Percentiles rank a stretch among this genome's conserved stretches.
These are phyloP conservation scores for Monopis laevigella DNA, from an alignment of 2,888 invertebrate genomes.

Conservation along the genomic window DNA sequence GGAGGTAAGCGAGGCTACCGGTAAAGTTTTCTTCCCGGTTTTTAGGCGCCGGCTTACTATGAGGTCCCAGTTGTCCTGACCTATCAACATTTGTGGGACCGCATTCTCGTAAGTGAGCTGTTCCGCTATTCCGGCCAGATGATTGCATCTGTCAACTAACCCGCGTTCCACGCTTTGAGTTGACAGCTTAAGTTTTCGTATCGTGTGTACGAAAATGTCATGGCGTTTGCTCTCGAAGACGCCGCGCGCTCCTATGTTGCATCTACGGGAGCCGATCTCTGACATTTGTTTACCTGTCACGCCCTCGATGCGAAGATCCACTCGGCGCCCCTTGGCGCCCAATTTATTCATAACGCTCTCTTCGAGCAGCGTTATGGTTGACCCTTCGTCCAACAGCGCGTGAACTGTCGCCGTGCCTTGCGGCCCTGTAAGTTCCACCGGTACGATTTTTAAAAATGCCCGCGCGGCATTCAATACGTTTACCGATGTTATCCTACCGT, in stretches of 20 bases:
- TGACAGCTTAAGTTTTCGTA: neutral
- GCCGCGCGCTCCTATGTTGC: neutral
- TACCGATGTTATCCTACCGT: too few relatives aligned
- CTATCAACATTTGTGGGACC: neutral
- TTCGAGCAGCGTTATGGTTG: neutral
- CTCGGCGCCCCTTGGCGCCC: constrained; percentile 3
- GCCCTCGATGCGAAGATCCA: neutral
- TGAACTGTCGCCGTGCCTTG: neutral
- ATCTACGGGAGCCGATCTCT: neutral
- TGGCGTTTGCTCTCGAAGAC: neutral
- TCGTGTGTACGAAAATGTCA: neutral
- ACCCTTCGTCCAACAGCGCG: constrained; percentile 9
- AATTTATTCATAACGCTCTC: neutral
- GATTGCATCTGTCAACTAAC: neutral
- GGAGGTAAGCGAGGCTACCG: neutral
- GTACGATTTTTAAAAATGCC: neutral
- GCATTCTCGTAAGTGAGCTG: neutral
- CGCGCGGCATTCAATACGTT: too few relatives aligned
- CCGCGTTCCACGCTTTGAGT: too few relatives aligned
- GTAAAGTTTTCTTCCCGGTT: neutral
- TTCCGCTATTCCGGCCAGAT: neutral
- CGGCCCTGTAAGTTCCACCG: constrained; percentile 1
- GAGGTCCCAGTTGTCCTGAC: constrained; percentile 1
- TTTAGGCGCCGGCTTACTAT: neutral
- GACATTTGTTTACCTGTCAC: neutral